Evolutionary conservation across 2,888 invertebrate species (phyloP).

Genomic region (Leucozona laternaria): DNA sequence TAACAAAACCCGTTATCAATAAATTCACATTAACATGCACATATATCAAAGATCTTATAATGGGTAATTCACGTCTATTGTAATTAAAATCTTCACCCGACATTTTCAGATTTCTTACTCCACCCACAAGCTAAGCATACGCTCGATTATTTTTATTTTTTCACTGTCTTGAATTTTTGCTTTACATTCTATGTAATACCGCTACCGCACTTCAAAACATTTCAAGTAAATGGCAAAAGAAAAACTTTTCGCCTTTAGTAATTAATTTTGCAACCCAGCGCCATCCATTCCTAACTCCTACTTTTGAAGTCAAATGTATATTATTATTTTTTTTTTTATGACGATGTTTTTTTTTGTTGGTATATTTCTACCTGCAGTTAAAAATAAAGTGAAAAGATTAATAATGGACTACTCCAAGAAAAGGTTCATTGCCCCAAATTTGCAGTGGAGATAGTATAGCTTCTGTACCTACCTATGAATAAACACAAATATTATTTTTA

Average conservation of each 20-base stretch:
- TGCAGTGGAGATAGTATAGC: not conserved
- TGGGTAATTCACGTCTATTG: too few species aligned
- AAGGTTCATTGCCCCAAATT: slow-evolving; percentile 11
- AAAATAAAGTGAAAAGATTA: not conserved
- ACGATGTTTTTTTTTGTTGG: not conserved
- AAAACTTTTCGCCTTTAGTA: slow-evolving; percentile 2
- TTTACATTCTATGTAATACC: not conserved
- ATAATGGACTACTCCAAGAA: not conserved
- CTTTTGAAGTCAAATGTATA: not conserved
- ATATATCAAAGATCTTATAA: too few species aligned
- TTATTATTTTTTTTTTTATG: not conserved
- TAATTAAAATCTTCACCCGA: too few species aligned
- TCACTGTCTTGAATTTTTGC: not conserved
- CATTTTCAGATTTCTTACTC: too few species aligned
- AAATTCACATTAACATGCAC: too few species aligned
- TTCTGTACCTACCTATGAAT: not conserved
- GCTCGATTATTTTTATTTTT: not conserved
- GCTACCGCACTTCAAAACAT: slow-evolving; percentile 8
- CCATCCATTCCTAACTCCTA: not conserved
- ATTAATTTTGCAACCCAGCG: not conserved
- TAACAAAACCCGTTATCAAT: too few species aligned
- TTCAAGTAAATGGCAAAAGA: not conserved
- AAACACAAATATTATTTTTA: not conserved
- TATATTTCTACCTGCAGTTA: slow-evolving; percentile 1
- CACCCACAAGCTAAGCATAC: too few species aligned